A percentile compares a stretch with the other conserved stretches of the same genome.
These are phyloP conservation scores for Adoxophyes honmai DNA, from an alignment of 1,140 invertebrate species.

Conservation along the genomic window DNA sequence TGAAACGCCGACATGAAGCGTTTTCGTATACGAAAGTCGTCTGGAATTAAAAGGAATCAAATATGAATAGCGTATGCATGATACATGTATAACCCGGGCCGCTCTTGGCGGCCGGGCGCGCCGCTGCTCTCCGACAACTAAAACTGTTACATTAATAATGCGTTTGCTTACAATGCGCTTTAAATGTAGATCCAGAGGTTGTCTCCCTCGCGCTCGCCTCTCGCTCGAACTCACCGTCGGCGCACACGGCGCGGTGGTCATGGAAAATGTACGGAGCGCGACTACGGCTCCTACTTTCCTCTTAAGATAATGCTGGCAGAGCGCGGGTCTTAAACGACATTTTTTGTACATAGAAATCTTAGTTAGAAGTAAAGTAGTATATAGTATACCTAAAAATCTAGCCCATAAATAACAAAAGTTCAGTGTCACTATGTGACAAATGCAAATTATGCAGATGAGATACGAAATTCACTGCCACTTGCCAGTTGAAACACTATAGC, in stretches of 20 bases:
- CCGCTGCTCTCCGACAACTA: slow-evolving; percentile 66
- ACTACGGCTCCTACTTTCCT: slow-evolving; percentile 52
- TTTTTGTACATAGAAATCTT: no score
- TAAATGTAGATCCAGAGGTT: slow-evolving; percentile 70
- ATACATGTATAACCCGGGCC: slow-evolving; percentile 62
- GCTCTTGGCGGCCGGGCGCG: slow-evolving; percentile 58
- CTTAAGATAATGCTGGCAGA: slow-evolving; percentile 59
- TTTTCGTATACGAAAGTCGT: slow-evolving; percentile 59
- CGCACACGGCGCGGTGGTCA: slow-evolving; percentile 46
- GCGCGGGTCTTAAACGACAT: no score
- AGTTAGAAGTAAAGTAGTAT: no score
- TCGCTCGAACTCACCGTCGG: slow-evolving; percentile 39
- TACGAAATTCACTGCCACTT: slow-evolving; percentile 16
- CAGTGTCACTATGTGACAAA: slow-evolving; percentile 10
- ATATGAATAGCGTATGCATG: slow-evolving; percentile 72
- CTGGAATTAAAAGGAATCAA: slow-evolving; percentile 74
- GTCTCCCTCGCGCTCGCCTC: slow-evolving; percentile 38
- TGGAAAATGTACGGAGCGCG: slow-evolving; percentile 66
- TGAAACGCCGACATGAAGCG: slow-evolving; percentile 42
- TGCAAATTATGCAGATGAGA: slow-evolving; percentile 19
- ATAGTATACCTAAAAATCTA: no score
- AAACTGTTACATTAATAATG: slow-evolving; percentile 75
- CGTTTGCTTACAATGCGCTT: slow-evolving; percentile 75
- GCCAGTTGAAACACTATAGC: slow-evolving; percentile 21
- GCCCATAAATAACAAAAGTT: no score